Evolutionary conservation across 2,888 invertebrate genomes (phyloP).

Genomic region (Drosophila gaucha): DNA sequence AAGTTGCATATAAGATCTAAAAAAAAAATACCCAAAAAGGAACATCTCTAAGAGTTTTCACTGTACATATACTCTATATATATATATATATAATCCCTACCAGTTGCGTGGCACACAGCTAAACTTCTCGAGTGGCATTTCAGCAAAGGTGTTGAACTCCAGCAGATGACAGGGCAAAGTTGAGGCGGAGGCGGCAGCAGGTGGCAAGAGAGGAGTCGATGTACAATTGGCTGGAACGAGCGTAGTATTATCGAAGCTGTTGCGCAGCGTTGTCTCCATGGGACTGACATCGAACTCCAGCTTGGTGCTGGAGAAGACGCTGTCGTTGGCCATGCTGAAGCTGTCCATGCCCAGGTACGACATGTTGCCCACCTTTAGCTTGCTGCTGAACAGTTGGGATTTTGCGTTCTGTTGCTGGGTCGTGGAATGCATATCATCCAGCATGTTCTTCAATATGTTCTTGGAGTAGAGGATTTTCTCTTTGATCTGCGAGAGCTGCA

Average conservation of each 20-base stretch:
- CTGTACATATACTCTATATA: not conserved
- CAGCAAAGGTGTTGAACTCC: conserved; percentile 80
- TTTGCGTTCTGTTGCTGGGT: conserved; percentile 57
- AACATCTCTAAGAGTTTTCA: not conserved
- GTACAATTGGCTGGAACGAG: conserved; percentile 42
- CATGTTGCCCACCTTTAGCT: conserved; percentile 70
- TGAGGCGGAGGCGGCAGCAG: conserved; percentile 17
- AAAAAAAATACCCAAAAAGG: not conserved
- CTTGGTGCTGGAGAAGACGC: conserved; percentile 83
- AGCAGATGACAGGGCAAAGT: conserved; percentile 73
- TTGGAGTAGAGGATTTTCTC: conserved; percentile 83
- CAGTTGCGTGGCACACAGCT: conserved; percentile 75
- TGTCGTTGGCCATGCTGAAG: conserved; percentile 71
- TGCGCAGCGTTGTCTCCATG: conserved; percentile 53
- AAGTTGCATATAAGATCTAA: too few relatives aligned
- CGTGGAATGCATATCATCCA: conserved; percentile 74
- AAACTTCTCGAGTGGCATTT: conserved; percentile 79
- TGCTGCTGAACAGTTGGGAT: conserved; percentile 71
- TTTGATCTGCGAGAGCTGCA: conserved; percentile 82
- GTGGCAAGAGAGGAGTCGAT: conserved; percentile 15
- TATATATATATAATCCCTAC: conserved; percentile 53
- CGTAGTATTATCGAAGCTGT: conserved; percentile 56
- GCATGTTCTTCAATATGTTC: conserved; percentile 76
- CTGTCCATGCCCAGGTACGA: conserved; percentile 66
- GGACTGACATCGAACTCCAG: conserved; percentile 80